A percentile compares a stretch with the other conserved stretches of the same genome.
phyloP scores from a whole-genome alignment of 2,888 invertebrate genomes.

The Lycophotia porphyrea region DNA sequence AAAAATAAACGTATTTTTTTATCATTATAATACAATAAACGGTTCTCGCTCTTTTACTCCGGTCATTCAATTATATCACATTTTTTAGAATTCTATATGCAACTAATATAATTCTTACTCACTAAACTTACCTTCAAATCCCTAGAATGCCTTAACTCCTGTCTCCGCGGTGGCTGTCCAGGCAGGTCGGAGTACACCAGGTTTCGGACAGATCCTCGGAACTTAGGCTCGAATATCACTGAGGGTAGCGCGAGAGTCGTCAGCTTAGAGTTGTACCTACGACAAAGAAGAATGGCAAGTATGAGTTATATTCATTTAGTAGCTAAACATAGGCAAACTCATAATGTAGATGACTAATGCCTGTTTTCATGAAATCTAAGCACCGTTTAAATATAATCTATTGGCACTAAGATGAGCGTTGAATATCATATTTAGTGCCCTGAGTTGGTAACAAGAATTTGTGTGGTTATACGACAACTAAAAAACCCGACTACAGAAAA shows the following conservation, averaged over 20 bases:
- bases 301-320: neutral
- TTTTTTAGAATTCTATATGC: neutral
- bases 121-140: conserved; percentile 93
- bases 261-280: conserved; percentile 95
- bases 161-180: conserved; percentile 93
- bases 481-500: no score
- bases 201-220: conserved; percentile 97
- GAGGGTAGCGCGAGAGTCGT: conserved; percentile 96
- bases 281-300: conserved; percentile 58
- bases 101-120: neutral
- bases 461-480: no score
- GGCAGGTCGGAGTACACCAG: conserved; percentile 96
- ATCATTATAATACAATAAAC: no score
- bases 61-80: neutral
- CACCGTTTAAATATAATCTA: no score
- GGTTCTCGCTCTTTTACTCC: neutral
- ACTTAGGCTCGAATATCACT: conserved; percentile 97
- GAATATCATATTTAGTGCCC: no score
- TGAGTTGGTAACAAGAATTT: no score
- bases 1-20: neutral
- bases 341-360: no score
- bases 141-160: conserved; percentile 95
- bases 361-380: no score
- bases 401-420: no score
- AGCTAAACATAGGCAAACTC: no score